These are phyloP conservation scores for Leptinotarsa tumamoca DNA, from an alignment of 2,888 invertebrate genomes.

Conservation along the genomic window DNA sequence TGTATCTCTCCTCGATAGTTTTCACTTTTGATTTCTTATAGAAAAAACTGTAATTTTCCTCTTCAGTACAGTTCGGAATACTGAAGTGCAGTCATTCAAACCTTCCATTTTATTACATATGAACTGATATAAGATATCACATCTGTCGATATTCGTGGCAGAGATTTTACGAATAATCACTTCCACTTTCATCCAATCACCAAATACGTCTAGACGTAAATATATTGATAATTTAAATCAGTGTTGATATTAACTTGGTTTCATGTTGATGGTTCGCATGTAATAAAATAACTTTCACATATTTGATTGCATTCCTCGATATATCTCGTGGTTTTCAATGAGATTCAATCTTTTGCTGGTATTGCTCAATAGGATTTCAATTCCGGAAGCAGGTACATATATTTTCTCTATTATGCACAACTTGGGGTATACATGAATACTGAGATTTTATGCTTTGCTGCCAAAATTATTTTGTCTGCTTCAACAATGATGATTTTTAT, in stretches of 20 bases:
- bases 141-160: background rate
- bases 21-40: too few species aligned
- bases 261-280: background rate
- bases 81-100: too few species aligned
- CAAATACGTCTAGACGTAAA: slow-evolving; percentile 19
- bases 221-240: slow-evolving; percentile 1
- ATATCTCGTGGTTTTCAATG: background rate
- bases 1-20: too few species aligned
- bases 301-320: slow-evolving; percentile 10
- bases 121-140: background rate
- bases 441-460: too few species aligned
- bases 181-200: slow-evolving; percentile 15
- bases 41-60: too few species aligned
- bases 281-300: slow-evolving; percentile 17
- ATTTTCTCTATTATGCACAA: too few species aligned
- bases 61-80: too few species aligned
- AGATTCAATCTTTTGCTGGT: background rate
- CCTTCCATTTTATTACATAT: background rate
- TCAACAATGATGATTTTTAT: too few species aligned
- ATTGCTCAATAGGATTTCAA: background rate
- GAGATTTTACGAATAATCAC: slow-evolving; percentile 1
- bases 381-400: background rate
- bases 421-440: too few species aligned
- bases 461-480: too few species aligned
- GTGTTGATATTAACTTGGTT: background rate